Evolutionary conservation across 2,888 invertebrate genomes (phyloP).

Genomic region (Keiferia lycopersicella): DNA sequence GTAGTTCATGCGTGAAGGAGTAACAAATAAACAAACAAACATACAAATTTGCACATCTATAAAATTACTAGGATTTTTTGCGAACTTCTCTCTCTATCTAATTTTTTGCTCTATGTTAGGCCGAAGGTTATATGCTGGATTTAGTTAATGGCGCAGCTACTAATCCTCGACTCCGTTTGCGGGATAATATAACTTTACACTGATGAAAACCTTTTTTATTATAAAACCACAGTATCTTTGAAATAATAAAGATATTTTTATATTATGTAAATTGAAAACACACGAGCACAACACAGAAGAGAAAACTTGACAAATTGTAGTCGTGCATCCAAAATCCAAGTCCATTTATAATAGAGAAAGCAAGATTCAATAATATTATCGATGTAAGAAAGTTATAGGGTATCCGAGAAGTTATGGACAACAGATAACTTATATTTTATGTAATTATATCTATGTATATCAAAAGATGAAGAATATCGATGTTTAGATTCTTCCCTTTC

Average conservation of each 20-base stretch:
- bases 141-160: slow-evolving; percentile 31
- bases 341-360: slow-evolving; percentile 5
- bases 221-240: neutral
- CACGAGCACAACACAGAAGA: neutral
- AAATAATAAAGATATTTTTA: neutral
- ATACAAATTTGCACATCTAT: too few species aligned
- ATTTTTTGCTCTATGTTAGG: slow-evolving; percentile 8
- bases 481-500: too few species aligned
- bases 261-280: neutral
- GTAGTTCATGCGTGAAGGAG: too few species aligned
- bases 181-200: slow-evolving; percentile 4
- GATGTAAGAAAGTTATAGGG: neutral
- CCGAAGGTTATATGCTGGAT: slow-evolving; percentile 28
- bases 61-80: too few species aligned
- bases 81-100: too few species aligned
- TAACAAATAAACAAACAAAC: too few species aligned
- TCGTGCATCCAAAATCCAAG: slow-evolving; percentile 8
- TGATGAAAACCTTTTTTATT: slow-evolving; percentile 1
- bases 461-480: too few species aligned
- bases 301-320: neutral
- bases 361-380: neutral
- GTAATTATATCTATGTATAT: too few species aligned
- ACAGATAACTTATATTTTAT: too few species aligned
- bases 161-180: slow-evolving; percentile 20
- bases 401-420: too few species aligned